Conservation (phyloP, 2,888 invertebrate species). For the Zygaena filipendulae region DNA sequence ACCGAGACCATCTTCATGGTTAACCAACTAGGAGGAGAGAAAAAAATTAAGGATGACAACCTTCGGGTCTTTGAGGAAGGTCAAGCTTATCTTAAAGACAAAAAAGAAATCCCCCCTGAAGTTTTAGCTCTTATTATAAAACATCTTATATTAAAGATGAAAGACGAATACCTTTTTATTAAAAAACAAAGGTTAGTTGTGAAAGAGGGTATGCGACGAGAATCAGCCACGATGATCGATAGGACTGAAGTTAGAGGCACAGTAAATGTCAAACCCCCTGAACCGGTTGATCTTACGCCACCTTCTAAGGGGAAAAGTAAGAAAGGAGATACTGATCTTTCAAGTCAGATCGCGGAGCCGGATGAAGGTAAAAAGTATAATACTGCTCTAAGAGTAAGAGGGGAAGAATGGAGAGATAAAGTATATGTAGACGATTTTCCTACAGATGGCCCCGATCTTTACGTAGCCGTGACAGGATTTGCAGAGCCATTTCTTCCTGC, state of each 20-base stretch:
- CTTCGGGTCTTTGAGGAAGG: constrained; percentile 53
- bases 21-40: constrained; percentile 53
- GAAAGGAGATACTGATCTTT: constrained; percentile 22
- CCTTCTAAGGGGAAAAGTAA: constrained; percentile 30
- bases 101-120: constrained; percentile 48
- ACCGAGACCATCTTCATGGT: constrained; percentile 60
- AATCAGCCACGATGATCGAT: constrained; percentile 45
- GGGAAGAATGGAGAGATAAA: constrained; percentile 67
- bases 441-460: constrained; percentile 60
- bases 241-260: constrained; percentile 39
- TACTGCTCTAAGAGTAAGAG: constrained; percentile 53
- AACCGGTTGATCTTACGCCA: constrained; percentile 19
- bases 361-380: constrained; percentile 51
- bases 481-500: constrained; percentile 35
- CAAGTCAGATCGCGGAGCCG: constrained; percentile 19
- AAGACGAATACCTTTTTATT: constrained; percentile 50
- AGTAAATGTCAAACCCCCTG: constrained; percentile 26
- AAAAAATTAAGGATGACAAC: constrained; percentile 47
- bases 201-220: constrained; percentile 40
- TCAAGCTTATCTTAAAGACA: constrained; percentile 43
- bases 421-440: constrained; percentile 65
- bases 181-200: constrained; percentile 43
- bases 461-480: constrained; percentile 64
- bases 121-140: constrained; percentile 49
- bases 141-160: constrained; percentile 51